phyloP scores from a whole-genome alignment of 2,888 invertebrate genomes.

The Axea sp. region DNA sequence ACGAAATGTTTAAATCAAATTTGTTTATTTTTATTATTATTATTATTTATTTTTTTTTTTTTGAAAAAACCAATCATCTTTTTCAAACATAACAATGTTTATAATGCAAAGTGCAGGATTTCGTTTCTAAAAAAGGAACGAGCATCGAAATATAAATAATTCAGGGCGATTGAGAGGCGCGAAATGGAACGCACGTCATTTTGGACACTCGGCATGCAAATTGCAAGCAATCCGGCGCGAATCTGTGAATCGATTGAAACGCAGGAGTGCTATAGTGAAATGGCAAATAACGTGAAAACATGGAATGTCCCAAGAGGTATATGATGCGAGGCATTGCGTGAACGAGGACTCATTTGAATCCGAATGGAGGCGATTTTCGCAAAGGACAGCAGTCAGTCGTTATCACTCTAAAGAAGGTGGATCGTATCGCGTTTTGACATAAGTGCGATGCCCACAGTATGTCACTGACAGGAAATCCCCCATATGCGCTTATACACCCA shows the following conservation, averaged over 20 bases:
- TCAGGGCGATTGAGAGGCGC: slow-evolving; percentile 61
- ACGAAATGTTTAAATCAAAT: no score
- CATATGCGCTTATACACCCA: slow-evolving; percentile 68
- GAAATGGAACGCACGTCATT: slow-evolving; percentile 60
- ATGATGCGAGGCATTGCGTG: slow-evolving; percentile 74
- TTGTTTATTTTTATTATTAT: no score
- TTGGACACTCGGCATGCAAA: slow-evolving; percentile 61
- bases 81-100: slow-evolving; percentile 38
- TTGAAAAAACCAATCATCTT: no score
- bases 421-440: slow-evolving; percentile 69
- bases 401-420: slow-evolving; percentile 48
- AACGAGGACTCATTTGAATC: slow-evolving; percentile 78
- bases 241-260: slow-evolving; percentile 59
- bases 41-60: no score
- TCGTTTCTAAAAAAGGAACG: slow-evolving; percentile 53
- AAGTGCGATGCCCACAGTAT: slow-evolving; percentile 75
- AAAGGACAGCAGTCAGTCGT: slow-evolving; percentile 72
- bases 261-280: slow-evolving; percentile 55
- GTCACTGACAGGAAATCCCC: slow-evolving; percentile 75
- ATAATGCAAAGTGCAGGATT: slow-evolving; percentile 60
- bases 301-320: slow-evolving; percentile 69
- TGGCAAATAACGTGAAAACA: slow-evolving; percentile 64
- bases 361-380: slow-evolving; percentile 78
- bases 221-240: slow-evolving; percentile 57
- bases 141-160: slow-evolving; percentile 61